phyloP scores from a whole-genome alignment of 2,797 vertebrate genomes.

The Agapornis canus region DNA sequence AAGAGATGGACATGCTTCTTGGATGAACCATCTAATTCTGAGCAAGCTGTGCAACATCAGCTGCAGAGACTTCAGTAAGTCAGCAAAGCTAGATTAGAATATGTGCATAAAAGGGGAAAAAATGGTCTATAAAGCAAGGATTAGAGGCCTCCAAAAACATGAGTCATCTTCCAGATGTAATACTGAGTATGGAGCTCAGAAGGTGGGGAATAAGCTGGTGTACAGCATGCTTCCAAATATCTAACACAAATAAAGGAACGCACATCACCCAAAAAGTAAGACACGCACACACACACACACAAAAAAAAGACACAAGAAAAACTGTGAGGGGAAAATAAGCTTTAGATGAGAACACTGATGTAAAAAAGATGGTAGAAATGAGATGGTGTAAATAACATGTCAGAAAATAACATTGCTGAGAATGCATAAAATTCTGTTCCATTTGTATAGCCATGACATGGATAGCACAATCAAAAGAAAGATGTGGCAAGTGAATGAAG shows the following conservation, averaged over 20 bases:
- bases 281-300: no score
- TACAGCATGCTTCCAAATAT: neutral
- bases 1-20: neutral
- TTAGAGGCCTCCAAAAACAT: neutral
- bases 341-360: neutral
- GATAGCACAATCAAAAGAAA: neutral
- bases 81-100: neutral
- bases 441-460: neutral
- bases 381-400: neutral
- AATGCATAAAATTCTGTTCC: neutral
- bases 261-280: neutral
- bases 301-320: neutral
- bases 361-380: neutral
- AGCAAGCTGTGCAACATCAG: neutral
- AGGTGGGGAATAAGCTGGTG: neutral
- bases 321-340: accelerated
- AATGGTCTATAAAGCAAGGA: neutral
- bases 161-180: neutral
- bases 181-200: neutral
- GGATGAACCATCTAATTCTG: neutral
- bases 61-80: neutral
- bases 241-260: neutral
- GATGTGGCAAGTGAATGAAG: neutral
- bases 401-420: accelerated
- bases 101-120: neutral